A percentile compares a stretch with the other conserved stretches of the same genome.
These are phyloP conservation scores for Nymphalis urticae DNA, from an alignment of 2,888 invertebrate genomes.

Conservation along the genomic window DNA sequence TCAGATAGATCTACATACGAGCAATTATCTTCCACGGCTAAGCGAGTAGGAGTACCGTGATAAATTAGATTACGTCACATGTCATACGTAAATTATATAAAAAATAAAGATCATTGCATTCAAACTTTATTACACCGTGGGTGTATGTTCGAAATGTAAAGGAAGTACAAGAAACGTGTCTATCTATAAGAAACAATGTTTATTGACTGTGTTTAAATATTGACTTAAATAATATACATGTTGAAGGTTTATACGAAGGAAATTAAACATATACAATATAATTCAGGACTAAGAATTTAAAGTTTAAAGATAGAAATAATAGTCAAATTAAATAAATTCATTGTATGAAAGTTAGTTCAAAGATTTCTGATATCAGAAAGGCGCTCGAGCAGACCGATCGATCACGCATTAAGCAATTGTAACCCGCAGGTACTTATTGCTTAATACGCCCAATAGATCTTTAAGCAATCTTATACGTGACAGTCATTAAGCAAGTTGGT, in stretches of 20 bases:
- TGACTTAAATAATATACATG: neutral
- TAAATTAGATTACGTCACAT: slow-evolving; percentile 28
- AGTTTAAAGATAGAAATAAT: neutral
- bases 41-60: slow-evolving; percentile 25
- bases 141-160: slow-evolving; percentile 19
- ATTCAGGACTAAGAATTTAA: neutral
- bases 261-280: too few relatives aligned
- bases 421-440: slow-evolving; percentile 36
- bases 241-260: neutral
- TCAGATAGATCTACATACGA: slow-evolving; percentile 17
- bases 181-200: neutral
- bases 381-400: slow-evolving; percentile 35
- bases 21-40: slow-evolving; percentile 29
- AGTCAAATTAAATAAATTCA: slow-evolving; percentile 6
- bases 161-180: slow-evolving; percentile 24
- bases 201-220: too few relatives aligned
- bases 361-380: slow-evolving; percentile 33
- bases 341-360: slow-evolving; percentile 23
- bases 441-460: slow-evolving; percentile 32
- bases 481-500: slow-evolving; percentile 32
- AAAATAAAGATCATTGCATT: slow-evolving; percentile 26
- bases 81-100: slow-evolving; percentile 26
- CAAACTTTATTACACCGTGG: slow-evolving; percentile 19
- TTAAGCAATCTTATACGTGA: slow-evolving; percentile 34
- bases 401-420: slow-evolving; percentile 38